Conservation (phyloP, 2,888 invertebrate genomes). For the Ectemnius cavifrons region DNA sequence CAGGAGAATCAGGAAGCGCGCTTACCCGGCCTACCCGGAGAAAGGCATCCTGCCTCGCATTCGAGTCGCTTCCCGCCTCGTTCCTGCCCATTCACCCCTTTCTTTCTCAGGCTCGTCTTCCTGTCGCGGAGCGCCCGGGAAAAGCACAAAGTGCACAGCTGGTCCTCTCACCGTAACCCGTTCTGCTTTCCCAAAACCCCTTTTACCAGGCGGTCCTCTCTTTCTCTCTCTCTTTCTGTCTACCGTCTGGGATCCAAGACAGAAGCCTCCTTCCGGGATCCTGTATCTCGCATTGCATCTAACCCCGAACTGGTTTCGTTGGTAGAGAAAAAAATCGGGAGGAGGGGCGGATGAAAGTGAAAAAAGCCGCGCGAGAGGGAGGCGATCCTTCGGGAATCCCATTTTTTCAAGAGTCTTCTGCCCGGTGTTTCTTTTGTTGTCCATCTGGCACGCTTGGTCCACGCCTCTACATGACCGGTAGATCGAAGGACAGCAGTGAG, state of each 20-base stretch:
- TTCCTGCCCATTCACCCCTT: slow-evolving; percentile 52
- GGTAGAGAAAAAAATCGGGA: slow-evolving; percentile 31
- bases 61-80: slow-evolving; percentile 1
- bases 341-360: slow-evolving; percentile 43
- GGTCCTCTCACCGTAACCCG: slow-evolving; percentile 12
- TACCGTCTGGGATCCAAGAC: slow-evolving; percentile 7
- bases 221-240: background rate
- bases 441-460: slow-evolving; percentile 53
- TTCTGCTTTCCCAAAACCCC: slow-evolving; percentile 55
- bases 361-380: slow-evolving; percentile 27
- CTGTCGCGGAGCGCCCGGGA: slow-evolving; percentile 31
- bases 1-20: slow-evolving; percentile 47
- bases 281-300: slow-evolving; percentile 55
- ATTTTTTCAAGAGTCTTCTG: slow-evolving; percentile 14
- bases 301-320: slow-evolving; percentile 43
- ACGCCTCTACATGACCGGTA: slow-evolving; percentile 26
- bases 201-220: slow-evolving; percentile 37
- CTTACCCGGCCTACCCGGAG: slow-evolving; percentile 21
- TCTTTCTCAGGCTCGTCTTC: slow-evolving; percentile 48
- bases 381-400: slow-evolving; percentile 13
- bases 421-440: slow-evolving; percentile 41
- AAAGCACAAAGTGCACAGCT: slow-evolving; percentile 43
- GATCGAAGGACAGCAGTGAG: slow-evolving; percentile 29
- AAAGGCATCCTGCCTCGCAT: slow-evolving; percentile 32
- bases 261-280: slow-evolving; percentile 57